Evolutionary conservation across 35 echinoderm and acorn worm species (phyloP).

Genomic region (Ophioderma brevispina): DNA sequence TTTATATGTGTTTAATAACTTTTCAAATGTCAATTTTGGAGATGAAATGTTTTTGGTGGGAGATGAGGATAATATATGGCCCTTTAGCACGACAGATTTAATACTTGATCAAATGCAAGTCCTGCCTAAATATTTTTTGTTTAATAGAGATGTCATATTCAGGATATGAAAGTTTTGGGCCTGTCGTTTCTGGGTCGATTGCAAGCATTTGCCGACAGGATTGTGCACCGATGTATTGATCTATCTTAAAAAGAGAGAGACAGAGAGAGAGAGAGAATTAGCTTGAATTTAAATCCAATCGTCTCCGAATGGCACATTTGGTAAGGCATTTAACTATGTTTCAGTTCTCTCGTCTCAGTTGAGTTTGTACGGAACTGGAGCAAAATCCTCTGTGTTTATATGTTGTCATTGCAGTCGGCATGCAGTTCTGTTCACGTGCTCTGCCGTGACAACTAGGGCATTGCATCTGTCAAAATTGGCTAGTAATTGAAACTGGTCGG

Average conservation of each 20-base stretch:
- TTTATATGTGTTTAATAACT: conserved; percentile 3
- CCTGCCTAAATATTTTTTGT: conserved; percentile 7
- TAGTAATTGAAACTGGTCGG: no score
- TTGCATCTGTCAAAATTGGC: no score
- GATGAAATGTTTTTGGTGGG: not conserved
- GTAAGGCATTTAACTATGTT: no score
- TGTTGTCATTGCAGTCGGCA: no score
- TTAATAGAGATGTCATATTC: conserved; percentile 15
- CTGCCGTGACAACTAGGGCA: no score
- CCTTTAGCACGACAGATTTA: not conserved
- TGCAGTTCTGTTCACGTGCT: no score
- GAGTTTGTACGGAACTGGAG: no score
- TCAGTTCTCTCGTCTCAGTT: no score
- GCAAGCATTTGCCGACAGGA: not conserved
- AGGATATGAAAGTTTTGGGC: conserved; percentile 2
- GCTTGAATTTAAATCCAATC: no score
- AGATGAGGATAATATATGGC: not conserved
- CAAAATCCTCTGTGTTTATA: no score
- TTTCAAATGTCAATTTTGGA: not conserved
- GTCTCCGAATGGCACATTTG: no score
- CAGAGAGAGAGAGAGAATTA: not conserved
- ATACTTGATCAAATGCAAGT: not conserved
- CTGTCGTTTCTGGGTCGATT: conserved; percentile 1
- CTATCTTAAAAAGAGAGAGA: not conserved
- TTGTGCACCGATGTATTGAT: not conserved